Percentiles rank a stretch among this genome's conserved stretches.
phyloP scores from a whole-genome alignment of 2,113 vertebrate genomes.

The Microtus oregoni region DNA sequence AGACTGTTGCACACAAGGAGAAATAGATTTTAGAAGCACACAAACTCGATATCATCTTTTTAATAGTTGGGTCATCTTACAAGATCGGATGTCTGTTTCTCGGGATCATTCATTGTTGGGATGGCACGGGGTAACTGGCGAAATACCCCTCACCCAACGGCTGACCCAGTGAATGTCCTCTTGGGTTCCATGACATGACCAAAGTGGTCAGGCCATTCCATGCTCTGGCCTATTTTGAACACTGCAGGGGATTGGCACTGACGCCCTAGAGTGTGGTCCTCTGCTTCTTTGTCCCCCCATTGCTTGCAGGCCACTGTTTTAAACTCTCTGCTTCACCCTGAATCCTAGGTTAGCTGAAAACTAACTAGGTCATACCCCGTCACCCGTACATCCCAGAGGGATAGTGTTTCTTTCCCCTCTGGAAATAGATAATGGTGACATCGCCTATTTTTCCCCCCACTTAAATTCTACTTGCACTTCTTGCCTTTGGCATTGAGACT shows the following conservation, averaged over 20 bases:
- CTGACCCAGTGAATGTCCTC: neutral
- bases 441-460: neutral
- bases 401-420: conserved; percentile 57
- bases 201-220: neutral
- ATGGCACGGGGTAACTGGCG: neutral
- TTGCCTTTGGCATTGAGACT: conserved; percentile 28
- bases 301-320: conserved; percentile 22
- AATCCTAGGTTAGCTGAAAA: neutral
- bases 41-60: neutral
- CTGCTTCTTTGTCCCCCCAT: neutral
- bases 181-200: neutral
- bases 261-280: neutral
- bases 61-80: neutral
- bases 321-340: neutral
- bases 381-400: conserved; percentile 44
- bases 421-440: conserved; percentile 47
- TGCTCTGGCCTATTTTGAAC: neutral
- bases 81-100: neutral
- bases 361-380: conserved; percentile 9
- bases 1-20: neutral
- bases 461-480: conserved; percentile 16
- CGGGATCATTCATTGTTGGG: neutral
- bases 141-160: neutral
- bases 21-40: neutral
- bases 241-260: neutral